Evolutionary conservation across 2,797 vertebrate genomes (phyloP), one percentile per base, ranked within the genome.

Genomic region (Takifugu rubripes): DNA sequence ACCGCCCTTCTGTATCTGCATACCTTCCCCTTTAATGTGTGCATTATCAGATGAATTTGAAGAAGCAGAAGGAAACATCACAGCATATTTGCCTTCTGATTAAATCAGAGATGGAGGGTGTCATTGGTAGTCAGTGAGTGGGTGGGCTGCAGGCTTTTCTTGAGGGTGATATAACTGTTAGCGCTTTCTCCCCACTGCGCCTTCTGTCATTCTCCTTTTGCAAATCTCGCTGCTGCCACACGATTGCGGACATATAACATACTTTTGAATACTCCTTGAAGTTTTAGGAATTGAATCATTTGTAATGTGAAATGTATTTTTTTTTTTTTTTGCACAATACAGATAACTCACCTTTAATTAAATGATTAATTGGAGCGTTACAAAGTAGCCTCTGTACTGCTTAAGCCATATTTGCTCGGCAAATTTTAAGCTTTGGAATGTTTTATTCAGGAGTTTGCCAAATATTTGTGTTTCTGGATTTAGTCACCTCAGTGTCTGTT

Each of bases 71-170:
- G 43, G 54, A 66, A 59, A 52, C 56, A 49, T 46, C 31, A 24
- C 29, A 15, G 26, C 56, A 9, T 55, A 47, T 51, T 26, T 64
- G 62, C 64, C 61, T 46, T 50, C 25, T 36, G 14, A 66, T 82
- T 29, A 56, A 69, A 76, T 74, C 70, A 27, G 66, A 29, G 45
- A 57, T 59, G 64, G 66, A 69, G 64, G 61, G 72, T 58, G 54
- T 43, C 27, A 43, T 25, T 43, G 54, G 51, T 60, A 52, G 59
- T 40, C 16, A 46, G 44, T 25, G 58, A 56, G 67, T 68, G 49
- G 60, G 61, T 52, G 46, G 54, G 52, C 53, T 66, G 31, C 33
- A 57, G 40, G 45, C 29, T 67, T 36, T 25, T 68, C 24, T 26
- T 7, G 1, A 33, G 5, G 24, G 52, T 42, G 25, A 26, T 10